These are phyloP conservation scores for Erythrolamprus reginae DNA, from an alignment of 2,113 vertebrate genomes.

Conservation along the genomic window DNA sequence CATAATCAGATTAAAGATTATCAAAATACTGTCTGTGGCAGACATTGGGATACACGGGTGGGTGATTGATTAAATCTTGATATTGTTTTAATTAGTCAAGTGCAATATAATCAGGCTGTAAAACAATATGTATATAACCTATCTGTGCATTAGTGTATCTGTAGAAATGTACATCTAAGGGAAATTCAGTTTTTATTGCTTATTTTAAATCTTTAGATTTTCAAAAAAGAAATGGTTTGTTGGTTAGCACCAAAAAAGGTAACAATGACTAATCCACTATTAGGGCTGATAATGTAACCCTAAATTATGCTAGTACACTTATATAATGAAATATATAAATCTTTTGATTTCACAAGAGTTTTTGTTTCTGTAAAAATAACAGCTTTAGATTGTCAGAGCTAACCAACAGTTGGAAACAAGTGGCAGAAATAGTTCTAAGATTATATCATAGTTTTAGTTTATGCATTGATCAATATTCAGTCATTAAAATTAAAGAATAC, in stretches of 20 bases:
- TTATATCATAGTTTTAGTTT: neutral
- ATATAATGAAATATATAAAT: neutral
- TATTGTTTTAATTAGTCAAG: neutral
- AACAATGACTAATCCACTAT: neutral
- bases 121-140: neutral
- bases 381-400: neutral
- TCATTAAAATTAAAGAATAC: neutral
- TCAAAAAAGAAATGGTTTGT: neutral
- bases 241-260: neutral
- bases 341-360: neutral
- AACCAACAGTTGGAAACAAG: neutral
- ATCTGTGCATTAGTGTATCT: neutral
- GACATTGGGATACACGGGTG: neutral
- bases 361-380: neutral
- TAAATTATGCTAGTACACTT: neutral
- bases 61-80: neutral
- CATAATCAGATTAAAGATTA: neutral
- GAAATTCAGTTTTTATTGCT: neutral
- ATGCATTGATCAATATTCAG: neutral
- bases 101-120: neutral
- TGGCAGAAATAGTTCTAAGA: neutral
- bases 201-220: neutral
- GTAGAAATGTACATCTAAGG: neutral
- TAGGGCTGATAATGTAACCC: neutral
- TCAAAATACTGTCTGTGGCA: neutral